Percentiles rank a stretch among this genome's conserved stretches.
Conservation (phyloP, 2,888 invertebrate genomes). For the Timandra comae region DNA sequence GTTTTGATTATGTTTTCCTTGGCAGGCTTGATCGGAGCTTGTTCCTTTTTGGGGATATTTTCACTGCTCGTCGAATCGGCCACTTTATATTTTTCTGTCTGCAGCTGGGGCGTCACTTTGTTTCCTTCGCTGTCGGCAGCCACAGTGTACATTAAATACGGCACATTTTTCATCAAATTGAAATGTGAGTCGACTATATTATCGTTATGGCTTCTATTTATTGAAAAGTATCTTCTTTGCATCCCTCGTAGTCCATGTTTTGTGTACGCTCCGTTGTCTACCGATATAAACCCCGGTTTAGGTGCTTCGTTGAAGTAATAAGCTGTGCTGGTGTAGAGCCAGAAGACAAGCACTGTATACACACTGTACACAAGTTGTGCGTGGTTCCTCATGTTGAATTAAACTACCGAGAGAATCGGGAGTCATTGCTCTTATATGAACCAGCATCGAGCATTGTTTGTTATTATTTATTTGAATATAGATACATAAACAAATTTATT, state of each 20-base stretch:
- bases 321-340: constrained; percentile 22
- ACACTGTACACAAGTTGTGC: too few relatives aligned
- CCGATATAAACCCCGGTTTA: constrained; percentile 31
- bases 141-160: constrained; percentile 1
- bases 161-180: constrained; percentile 29
- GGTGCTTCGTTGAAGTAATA: constrained; percentile 38
- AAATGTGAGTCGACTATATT: constrained; percentile 41
- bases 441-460: too few relatives aligned
- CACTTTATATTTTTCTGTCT: constrained; percentile 6
- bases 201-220: constrained; percentile 28
- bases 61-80: too few relatives aligned
- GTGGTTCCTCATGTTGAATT: constrained; percentile 36
- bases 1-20: neutral
- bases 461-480: too few relatives aligned
- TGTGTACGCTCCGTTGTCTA: constrained; percentile 24
- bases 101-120: too few relatives aligned
- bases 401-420: too few relatives aligned
- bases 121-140: too few relatives aligned
- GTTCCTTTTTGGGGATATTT: neutral
- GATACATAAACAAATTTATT: too few relatives aligned
- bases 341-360: constrained; percentile 26
- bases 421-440: too few relatives aligned
- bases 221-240: constrained; percentile 33
- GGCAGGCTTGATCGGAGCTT: too few relatives aligned
- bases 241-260: constrained; percentile 22